Conservation (phyloP, 2,797 vertebrate genomes). For the Vireo griseus region DNA sequence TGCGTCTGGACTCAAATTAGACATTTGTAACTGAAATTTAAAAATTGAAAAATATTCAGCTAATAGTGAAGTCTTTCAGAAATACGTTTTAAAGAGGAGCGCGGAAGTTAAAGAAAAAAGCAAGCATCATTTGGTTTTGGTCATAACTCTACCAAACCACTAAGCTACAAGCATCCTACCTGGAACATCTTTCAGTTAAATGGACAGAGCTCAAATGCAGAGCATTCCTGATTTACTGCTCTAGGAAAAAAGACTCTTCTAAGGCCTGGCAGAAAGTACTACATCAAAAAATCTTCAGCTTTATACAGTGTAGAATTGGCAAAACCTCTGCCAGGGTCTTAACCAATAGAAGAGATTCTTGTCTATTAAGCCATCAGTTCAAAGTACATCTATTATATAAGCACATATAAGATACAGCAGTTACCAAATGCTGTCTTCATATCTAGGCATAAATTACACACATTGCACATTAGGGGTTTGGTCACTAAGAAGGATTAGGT, state of each 20-base stretch:
- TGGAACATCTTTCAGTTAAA: not conserved
- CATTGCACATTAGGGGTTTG: not conserved
- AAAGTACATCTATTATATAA: not conserved
- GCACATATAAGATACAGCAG: not conserved
- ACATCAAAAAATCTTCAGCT: not conserved
- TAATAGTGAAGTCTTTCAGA: not conserved
- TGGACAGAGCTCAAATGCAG: not conserved
- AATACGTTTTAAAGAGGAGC: not conserved
- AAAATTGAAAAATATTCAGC: not conserved
- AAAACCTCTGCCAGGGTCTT: not conserved
- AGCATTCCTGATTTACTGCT: not conserved
- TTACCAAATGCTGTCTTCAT: not conserved
- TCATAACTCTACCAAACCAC: not conserved
- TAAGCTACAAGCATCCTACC: not conserved
- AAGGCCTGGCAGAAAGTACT: not conserved
- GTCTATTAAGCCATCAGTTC: not conserved
- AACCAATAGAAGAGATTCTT: not conserved
- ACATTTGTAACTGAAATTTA: not conserved
- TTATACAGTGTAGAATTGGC: not conserved
- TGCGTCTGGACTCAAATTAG: not conserved
- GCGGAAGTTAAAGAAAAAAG: not conserved
- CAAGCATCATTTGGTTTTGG: not conserved
- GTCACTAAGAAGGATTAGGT: not conserved
- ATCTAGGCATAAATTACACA: not conserved
- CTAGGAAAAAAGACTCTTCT: not conserved